A percentile compares a stretch with the other conserved stretches of the same genome.
Evolutionary conservation across 2,113 vertebrate species (phyloP).

Genomic region (Phylloscopus whistleri): DNA sequence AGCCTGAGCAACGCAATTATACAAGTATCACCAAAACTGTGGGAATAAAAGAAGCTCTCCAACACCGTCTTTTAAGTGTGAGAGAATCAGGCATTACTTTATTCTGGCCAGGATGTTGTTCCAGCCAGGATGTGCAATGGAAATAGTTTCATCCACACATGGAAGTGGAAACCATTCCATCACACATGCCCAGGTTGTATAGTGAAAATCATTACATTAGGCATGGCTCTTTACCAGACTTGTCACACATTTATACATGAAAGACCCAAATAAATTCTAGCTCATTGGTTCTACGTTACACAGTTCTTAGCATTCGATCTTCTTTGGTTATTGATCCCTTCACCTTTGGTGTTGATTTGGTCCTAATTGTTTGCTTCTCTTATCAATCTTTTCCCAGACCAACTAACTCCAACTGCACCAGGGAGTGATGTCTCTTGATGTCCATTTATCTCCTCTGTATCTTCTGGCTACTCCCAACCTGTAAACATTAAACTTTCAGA

Average conservation of each 20-base stretch:
- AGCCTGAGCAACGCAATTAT: background rate
- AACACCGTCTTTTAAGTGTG: background rate
- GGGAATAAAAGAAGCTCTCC: background rate
- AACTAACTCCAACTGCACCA: background rate
- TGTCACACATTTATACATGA: background rate
- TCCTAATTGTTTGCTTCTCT: background rate
- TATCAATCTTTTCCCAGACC: background rate
- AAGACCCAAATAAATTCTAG: background rate
- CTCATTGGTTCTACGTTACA: too few relatives aligned
- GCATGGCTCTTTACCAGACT: background rate
- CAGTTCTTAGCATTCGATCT: background rate
- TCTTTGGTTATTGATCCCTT: background rate
- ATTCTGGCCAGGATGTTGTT: background rate
- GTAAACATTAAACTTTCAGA: background rate
- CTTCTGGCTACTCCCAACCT: background rate
- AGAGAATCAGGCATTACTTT: background rate
- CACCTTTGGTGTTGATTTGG: background rate
- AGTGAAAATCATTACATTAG: background rate
- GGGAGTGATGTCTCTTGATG: too few relatives aligned
- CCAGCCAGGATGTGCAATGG: background rate
- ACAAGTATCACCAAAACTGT: background rate
- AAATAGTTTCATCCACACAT: background rate
- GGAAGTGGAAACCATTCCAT: background rate
- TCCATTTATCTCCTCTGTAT: background rate
- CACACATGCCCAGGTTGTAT: too few relatives aligned